Evolutionary conservation across 2,888 invertebrate genomes (phyloP).

Genomic region (Cyclophora punctaria): DNA sequence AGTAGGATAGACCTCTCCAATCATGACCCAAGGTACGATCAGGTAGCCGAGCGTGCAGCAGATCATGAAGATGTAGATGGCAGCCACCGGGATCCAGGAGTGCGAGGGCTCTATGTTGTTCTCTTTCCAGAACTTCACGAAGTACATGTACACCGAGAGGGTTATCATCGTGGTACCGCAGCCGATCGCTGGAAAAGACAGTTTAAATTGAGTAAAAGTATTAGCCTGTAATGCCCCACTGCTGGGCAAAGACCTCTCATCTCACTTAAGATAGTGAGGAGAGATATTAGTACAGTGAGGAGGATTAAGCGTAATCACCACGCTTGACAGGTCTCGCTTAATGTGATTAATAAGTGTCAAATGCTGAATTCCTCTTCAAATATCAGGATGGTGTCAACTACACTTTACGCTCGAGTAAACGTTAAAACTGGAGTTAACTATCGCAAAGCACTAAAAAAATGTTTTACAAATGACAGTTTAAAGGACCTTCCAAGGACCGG

Average conservation of each 20-base stretch:
- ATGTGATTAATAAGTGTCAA: no score
- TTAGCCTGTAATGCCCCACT: no score
- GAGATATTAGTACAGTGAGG: background rate
- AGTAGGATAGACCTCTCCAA: constrained; percentile 82
- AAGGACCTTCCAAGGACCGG: no score
- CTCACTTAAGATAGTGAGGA: background rate
- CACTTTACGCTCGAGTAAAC: no score
- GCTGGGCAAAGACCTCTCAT: no score
- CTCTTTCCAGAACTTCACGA: constrained; percentile 65
- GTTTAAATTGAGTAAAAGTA: background rate
- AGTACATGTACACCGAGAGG: constrained; percentile 77
- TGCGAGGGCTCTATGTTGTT: constrained; percentile 45
- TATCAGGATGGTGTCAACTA: no score
- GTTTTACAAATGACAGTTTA: no score
- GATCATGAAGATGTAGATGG: constrained; percentile 76
- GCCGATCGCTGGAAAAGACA: constrained; percentile 59
- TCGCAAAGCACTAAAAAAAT: no score
- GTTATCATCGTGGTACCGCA: constrained; percentile 79
- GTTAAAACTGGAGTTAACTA: no score
- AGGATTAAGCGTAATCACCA: no score
- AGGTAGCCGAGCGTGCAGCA: constrained; percentile 79
- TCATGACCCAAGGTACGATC: constrained; percentile 84
- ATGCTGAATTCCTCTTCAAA: no score
- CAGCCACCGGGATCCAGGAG: constrained; percentile 78
- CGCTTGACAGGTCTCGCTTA: no score